Conservation (phyloP, 2,888 invertebrate genomes). For the Plagodis dolabraria region DNA sequence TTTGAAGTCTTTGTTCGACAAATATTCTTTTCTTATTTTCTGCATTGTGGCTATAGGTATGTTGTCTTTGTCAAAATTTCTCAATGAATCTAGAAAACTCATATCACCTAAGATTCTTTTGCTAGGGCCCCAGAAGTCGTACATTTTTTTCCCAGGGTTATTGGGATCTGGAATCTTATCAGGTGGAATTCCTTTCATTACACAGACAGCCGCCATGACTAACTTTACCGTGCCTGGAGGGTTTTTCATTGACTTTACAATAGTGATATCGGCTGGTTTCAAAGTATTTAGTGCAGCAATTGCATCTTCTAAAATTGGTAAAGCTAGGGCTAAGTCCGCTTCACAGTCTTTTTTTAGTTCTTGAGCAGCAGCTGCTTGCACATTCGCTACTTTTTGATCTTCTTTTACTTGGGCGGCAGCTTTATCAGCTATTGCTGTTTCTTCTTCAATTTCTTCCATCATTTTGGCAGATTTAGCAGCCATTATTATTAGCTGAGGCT, state of each 20-base stretch:
- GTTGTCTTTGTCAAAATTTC: slow-evolving; percentile 94
- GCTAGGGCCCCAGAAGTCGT: slow-evolving; percentile 95
- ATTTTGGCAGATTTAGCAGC: slow-evolving; percentile 90
- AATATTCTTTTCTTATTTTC: slow-evolving; percentile 90
- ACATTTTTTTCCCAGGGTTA: slow-evolving; percentile 87
- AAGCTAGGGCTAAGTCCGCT: slow-evolving; percentile 94
- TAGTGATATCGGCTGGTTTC: slow-evolving; percentile 93
- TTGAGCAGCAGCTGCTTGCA: slow-evolving; percentile 93
- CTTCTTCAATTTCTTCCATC: slow-evolving; percentile 90
- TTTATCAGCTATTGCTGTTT: slow-evolving; percentile 91
- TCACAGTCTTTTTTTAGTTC: slow-evolving; percentile 95
- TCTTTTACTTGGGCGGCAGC: slow-evolving; percentile 92
- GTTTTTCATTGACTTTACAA: slow-evolving; percentile 95
- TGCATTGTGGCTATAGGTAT: slow-evolving; percentile 90
- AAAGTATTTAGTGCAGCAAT: slow-evolving; percentile 92
- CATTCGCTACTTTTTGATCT: slow-evolving; percentile 95
- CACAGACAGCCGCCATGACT: slow-evolving; percentile 96
- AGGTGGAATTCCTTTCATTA: slow-evolving; percentile 92
- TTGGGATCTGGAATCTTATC: slow-evolving; percentile 90
- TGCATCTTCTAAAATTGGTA: slow-evolving; percentile 92
- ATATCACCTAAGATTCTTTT: slow-evolving; percentile 93
- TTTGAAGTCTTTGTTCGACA: slow-evolving; percentile 91
- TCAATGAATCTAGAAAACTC: slow-evolving; percentile 89
- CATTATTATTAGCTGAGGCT: slow-evolving; percentile 90
- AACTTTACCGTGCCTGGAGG: slow-evolving; percentile 93